phyloP scores from a whole-genome alignment of 2,113 vertebrate genomes.

The Cyanoliseus patagonus region DNA sequence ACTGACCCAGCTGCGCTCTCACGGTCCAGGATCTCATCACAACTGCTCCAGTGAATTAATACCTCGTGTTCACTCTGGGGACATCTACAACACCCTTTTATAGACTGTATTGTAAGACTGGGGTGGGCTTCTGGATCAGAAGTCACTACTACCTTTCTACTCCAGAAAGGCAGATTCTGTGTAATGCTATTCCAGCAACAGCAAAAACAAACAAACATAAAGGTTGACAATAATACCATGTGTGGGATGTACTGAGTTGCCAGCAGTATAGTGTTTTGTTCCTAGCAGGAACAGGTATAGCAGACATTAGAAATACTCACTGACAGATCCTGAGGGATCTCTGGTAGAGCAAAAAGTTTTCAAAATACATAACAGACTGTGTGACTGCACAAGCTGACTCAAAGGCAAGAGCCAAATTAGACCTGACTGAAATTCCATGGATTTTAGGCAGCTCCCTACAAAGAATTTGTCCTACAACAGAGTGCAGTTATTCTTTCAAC shows the following conservation, averaged over 20 bases:
- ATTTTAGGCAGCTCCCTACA: not conserved
- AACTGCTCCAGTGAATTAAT: conserved; percentile 56
- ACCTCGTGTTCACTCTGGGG: conserved; percentile 43
- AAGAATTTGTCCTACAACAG: not conserved
- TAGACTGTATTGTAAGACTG: not conserved
- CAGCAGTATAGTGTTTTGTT: not conserved
- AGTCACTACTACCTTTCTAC: not conserved
- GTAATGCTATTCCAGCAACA: not conserved
- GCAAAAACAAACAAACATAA: not conserved
- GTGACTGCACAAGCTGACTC: not conserved
- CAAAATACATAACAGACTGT: not conserved
- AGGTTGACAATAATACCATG: not conserved
- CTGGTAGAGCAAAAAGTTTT: not conserved
- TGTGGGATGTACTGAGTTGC: not conserved
- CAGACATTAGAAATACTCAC: not conserved
- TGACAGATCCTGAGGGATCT: not conserved
- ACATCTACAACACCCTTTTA: conserved; percentile 6
- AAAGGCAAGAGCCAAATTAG: not conserved
- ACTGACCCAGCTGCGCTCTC: conserved; percentile 71
- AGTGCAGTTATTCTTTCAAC: not conserved
- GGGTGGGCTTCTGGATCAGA: not conserved
- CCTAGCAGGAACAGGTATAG: not conserved
- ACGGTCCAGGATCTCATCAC: conserved; percentile 59
- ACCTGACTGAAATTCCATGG: not conserved
- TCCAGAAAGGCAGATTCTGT: not conserved